phyloP scores from a whole-genome alignment of 1,140 invertebrate genomes.

The Hermetia illucens region DNA sequence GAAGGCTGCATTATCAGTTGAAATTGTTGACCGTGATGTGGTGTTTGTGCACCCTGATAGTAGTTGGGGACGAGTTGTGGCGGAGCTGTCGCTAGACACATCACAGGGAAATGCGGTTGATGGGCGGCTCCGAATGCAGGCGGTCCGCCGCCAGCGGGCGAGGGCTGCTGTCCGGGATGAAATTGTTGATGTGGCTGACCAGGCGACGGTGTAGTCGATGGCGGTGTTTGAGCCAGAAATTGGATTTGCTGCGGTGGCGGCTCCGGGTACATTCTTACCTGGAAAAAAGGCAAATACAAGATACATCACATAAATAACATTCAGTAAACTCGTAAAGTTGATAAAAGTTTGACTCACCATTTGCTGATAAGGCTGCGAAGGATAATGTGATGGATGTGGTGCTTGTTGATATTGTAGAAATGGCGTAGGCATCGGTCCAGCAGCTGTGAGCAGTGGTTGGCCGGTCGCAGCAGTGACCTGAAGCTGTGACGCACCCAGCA shows the following conservation, averaged over 20 bases:
- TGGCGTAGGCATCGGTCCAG: constrained; percentile 43
- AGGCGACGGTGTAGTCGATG: constrained; percentile 45
- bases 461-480: constrained; percentile 68
- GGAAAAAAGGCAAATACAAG: constrained; percentile 22
- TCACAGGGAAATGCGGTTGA: constrained; percentile 34
- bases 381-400: constrained; percentile 43
- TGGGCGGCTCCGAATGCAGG: constrained; percentile 24
- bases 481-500: constrained; percentile 47
- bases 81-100: constrained; percentile 42
- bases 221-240: constrained; percentile 45
- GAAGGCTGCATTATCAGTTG: constrained; percentile 24
- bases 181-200: constrained; percentile 45
- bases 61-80: constrained; percentile 31
- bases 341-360: constrained; percentile 31
- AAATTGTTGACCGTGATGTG: constrained; percentile 21
- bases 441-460: constrained; percentile 64
- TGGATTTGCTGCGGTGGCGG: constrained; percentile 39
- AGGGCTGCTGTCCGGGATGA: constrained; percentile 40
- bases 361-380: constrained; percentile 34
- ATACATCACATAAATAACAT: not conserved
- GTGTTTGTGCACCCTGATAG: constrained; percentile 24
- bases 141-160: constrained; percentile 35
- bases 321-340: not conserved
- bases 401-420: constrained; percentile 44
- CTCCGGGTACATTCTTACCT: constrained; percentile 46